Evolutionary conservation across 2,888 invertebrate species (phyloP), one percentile per base, ranked within the genome.

Genomic region (Mesorhabditis spiculigera): DNA sequence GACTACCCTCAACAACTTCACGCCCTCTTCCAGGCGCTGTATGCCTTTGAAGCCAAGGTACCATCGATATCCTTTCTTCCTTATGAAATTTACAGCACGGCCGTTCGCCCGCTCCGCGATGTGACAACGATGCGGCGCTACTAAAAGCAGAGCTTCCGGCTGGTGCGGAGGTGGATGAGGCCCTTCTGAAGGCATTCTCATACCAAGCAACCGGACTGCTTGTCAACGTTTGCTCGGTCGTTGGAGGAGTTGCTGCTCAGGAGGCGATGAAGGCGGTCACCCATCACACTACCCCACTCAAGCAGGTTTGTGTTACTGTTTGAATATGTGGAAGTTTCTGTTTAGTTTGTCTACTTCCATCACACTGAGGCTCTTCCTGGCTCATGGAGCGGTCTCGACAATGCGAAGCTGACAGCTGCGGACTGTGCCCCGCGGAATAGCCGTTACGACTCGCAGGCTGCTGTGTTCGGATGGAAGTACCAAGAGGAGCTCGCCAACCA

Each of bases 171-270:
- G 66, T 78, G 63, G 70, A 73, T 4, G 77, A 78, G 5, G 73
- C 76, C 16, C 73, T 80, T 5, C 61, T 79, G 64, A 71, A 75
- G 62, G 6, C 74, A 43, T 81, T 81, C 70, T 63, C 76, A 13
- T 75, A 71, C 68, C 75, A 73, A 63, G 86, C 87, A 6, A 76
- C 81, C 4, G 89, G 89, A 41, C 87, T 88, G 73, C 75, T 89
- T 45, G 92, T 92, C 85, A 95, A 97, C 0, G 91, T 98, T 88
- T 93, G 81, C n/a, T 83, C 83, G 2, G 76, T 85, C 4, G 92
- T 97, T 81, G 98, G 98, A 67, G 97, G 98, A 41, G 90, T 96
- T 69, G 93, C 96, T 5, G 97, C 97, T 43, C 98, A 98, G 88
- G 98, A 98, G 88, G 95, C 90, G 41, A 89, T 98, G 92, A 98